A percentile compares a stretch with the other conserved stretches of the same genome.
These are phyloP conservation scores for Tachyglossus aculeatus DNA, from an alignment of 2,797 vertebrate genomes.

Conservation along the genomic window DNA sequence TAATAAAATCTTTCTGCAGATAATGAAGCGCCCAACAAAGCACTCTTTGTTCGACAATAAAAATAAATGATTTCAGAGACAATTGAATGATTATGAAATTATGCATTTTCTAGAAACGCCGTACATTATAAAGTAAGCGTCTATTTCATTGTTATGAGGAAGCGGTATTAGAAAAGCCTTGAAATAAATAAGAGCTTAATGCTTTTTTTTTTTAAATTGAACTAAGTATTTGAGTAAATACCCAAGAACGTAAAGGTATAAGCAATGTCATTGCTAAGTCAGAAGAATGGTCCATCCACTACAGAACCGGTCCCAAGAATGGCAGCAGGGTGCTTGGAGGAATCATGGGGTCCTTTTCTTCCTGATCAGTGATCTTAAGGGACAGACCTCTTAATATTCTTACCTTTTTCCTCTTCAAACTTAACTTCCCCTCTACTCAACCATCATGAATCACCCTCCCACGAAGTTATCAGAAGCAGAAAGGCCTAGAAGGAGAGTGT, in stretches of 20 bases:
- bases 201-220: conserved; percentile 3
- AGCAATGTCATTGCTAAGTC: too few relatives aligned
- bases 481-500: too few relatives aligned
- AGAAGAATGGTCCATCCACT: too few relatives aligned
- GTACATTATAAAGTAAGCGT: conserved; percentile 53
- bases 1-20: conserved; percentile 65
- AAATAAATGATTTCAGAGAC: conserved; percentile 70
- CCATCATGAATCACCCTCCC: too few relatives aligned
- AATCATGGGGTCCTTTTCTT: too few relatives aligned
- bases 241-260: not conserved
- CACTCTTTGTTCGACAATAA: conserved; percentile 72
- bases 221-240: not conserved
- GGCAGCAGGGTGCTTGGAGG: too few relatives aligned
- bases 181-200: conserved; percentile 36
- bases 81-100: conserved; percentile 63
- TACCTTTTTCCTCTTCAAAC: too few relatives aligned
- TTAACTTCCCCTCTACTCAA: too few relatives aligned
- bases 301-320: too few relatives aligned
- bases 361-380: too few relatives aligned
- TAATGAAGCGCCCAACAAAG: conserved; percentile 72
- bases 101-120: conserved; percentile 52
- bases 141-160: conserved; percentile 45
- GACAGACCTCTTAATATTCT: too few relatives aligned
- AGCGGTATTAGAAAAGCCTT: conserved; percentile 20
- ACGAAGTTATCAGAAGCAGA: too few relatives aligned